Percentiles rank a stretch among this genome's conserved stretches.
These are phyloP conservation scores for Selene dorsalis DNA, from an alignment of 2,797 vertebrate genomes.

Conservation along the genomic window DNA sequence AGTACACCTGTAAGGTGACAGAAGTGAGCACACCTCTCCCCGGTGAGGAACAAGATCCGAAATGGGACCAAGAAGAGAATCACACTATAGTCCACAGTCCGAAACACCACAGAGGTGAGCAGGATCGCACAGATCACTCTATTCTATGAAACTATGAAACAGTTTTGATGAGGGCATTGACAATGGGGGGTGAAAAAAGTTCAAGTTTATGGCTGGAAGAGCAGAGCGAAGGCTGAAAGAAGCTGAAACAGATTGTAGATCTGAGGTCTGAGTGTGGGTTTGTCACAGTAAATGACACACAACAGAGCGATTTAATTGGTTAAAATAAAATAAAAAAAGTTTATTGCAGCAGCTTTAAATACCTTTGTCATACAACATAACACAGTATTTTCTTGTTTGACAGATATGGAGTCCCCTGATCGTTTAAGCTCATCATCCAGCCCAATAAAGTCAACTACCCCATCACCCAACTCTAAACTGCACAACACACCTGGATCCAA, in stretches of 20 bases:
- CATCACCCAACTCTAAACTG: conserved; percentile 81
- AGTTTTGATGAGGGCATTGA: neutral
- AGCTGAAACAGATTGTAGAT: neutral
- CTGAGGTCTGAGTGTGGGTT: neutral
- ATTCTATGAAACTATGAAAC: neutral
- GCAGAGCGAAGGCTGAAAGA: neutral
- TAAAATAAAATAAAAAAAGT: neutral
- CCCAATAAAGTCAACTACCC: conserved; percentile 60
- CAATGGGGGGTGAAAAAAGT: neutral
- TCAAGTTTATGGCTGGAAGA: neutral
- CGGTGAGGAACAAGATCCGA: conserved; percentile 80
- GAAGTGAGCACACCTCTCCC: conserved; percentile 87
- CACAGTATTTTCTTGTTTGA: neutral
- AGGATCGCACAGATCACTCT: neutral
- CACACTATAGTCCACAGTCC: conserved; percentile 93
- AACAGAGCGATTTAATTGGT: too few relatives aligned
- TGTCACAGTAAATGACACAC: neutral
- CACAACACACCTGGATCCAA: conserved; percentile 83
- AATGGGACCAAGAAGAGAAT: conserved; percentile 86
- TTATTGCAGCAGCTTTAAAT: neutral
- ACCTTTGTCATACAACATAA: neutral
- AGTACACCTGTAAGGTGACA: conserved; percentile 91
- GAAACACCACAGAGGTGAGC: conserved; percentile 77
- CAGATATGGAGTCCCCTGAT: conserved; percentile 73
- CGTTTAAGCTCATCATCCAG: conserved; percentile 62